Evolutionary conservation across 2,113 vertebrate genomes (phyloP), one percentile per base, ranked within the genome.

Genomic region (Seriola quinqueradiata): DNA sequence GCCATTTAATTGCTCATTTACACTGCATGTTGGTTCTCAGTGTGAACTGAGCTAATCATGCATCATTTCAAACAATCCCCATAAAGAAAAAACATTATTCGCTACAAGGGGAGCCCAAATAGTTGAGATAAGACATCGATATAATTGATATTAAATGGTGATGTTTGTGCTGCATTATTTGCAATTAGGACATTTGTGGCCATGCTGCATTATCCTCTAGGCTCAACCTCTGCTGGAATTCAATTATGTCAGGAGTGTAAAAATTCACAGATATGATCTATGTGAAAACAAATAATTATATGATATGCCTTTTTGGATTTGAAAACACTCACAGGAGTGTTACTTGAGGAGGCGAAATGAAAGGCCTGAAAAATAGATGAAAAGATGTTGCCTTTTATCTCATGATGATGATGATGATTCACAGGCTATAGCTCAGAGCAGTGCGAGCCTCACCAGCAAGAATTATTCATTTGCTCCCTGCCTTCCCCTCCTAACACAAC

Each of bases 351-450:
- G 79, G 54, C 46, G 2, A 76, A 76, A 82, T 81, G 81, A 87
- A 87, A 82, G 63, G 42, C 58, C 63, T 58, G 64, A 80, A 74
- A 86, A 85, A 75, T 34, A 87, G 78, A 85, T 82, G 87, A 89
- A 89, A 86, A 83, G 59, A 85, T 82, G 85, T 79, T 81, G 76
- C 60, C 42, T 91, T 87, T 91, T 86, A 84, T 89, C 79, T 91
- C 72, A 66, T 84, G 80, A 86, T 87, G 81, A 75, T 4, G 76
- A 77, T 1, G 75, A 81, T 86, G 73, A 92, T 85, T 90, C 82
- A 84, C 70, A 77, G 87, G 65, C 59, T 81, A 64, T 74, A 77
- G 79, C 87, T 89, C 72, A 75, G 83, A 89, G 87, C 87, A 77
- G 75, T 44, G 48, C 48, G 48, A 82, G 69, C 44, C 55, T 86